Conservation (phyloP, 53 echinoderm and acorn worm genomes). For the Glandiceps talaboti region DNA sequence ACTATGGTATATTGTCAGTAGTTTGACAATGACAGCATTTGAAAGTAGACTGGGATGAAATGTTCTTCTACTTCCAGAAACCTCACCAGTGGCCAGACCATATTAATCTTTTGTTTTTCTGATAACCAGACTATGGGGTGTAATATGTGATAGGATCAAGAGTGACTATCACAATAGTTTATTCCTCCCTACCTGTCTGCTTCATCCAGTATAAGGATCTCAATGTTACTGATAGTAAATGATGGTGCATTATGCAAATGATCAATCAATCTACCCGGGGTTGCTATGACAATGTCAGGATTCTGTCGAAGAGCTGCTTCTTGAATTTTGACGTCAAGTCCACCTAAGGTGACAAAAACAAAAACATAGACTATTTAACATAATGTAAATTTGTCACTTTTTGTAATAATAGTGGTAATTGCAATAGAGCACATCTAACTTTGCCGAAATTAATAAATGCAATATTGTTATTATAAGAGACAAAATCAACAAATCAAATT, state of each 20-base stretch:
- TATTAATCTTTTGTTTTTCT: no score
- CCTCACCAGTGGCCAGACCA: not conserved
- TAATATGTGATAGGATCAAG: no score
- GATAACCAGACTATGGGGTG: no score
- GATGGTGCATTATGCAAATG: slow-evolving; percentile 95
- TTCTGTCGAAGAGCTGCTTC: slow-evolving; percentile 81
- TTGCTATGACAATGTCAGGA: slow-evolving; percentile 94
- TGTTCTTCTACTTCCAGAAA: not conserved
- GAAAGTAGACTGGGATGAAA: not conserved
- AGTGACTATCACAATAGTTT: no score
- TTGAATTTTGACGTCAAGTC: slow-evolving; percentile 88
- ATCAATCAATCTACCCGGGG: slow-evolving; percentile 93
- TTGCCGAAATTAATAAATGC: no score
- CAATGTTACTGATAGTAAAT: slow-evolving; percentile 69
- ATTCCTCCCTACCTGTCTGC: slow-evolving; percentile 67
- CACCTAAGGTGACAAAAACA: slow-evolving; percentile 32
- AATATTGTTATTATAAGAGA: no score
- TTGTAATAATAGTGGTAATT: no score
- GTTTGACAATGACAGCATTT: not conserved
- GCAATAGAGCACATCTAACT: no score
- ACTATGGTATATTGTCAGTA: no score
- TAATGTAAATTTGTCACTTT: no score
- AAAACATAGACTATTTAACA: no score
- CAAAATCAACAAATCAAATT: no score
- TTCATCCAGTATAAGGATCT: slow-evolving; percentile 94